A percentile compares a stretch with the other conserved stretches of the same genome.
These are phyloP conservation scores for Drosophila guanche DNA, from an alignment of 1,140 invertebrate genomes.

Conservation along the genomic window DNA sequence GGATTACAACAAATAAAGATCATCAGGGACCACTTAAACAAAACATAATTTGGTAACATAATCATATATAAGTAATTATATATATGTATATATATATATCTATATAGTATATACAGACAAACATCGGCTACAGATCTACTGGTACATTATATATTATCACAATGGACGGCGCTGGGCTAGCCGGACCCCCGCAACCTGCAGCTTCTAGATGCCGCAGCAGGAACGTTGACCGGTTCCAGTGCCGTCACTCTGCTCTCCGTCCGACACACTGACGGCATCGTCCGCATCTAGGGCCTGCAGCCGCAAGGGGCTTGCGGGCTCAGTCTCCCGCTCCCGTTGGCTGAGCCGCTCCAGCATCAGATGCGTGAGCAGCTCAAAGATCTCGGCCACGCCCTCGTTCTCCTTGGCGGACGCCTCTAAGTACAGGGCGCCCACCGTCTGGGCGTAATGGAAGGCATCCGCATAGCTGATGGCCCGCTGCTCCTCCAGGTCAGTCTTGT, in stretches of 20 bases:
- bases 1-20: slow-evolving; percentile 4
- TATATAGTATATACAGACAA: slow-evolving; percentile 37
- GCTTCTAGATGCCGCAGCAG: slow-evolving; percentile 82
- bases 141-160: slow-evolving; percentile 69
- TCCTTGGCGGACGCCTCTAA: slow-evolving; percentile 97
- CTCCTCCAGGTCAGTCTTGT: slow-evolving; percentile 98
- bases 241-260: slow-evolving; percentile 83
- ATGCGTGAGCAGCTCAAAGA: slow-evolving; percentile 94
- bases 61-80: slow-evolving; percentile 25
- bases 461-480: slow-evolving; percentile 92
- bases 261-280: slow-evolving; percentile 31
- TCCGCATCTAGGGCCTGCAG: slow-evolving; percentile 28
- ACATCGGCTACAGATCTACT: slow-evolving; percentile 58
- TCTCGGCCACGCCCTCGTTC: slow-evolving; percentile 95
- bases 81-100: slow-evolving; percentile 10
- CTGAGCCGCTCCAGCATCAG: slow-evolving; percentile 63
- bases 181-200: slow-evolving; percentile 16
- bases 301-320: slow-evolving; percentile 80
- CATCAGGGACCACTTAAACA: slow-evolving; percentile 18
- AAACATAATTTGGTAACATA: slow-evolving; percentile 33
- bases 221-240: slow-evolving; percentile 71
- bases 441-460: slow-evolving; percentile 94
- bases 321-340: slow-evolving; percentile 53
- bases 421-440: slow-evolving; percentile 96
- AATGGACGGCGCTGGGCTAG: slow-evolving; percentile 49